A percentile compares a stretch with the other conserved stretches of the same genome.
Conservation (phyloP, 2,113 vertebrate genomes). For the Cyphomyrus plagiostoma region DNA sequence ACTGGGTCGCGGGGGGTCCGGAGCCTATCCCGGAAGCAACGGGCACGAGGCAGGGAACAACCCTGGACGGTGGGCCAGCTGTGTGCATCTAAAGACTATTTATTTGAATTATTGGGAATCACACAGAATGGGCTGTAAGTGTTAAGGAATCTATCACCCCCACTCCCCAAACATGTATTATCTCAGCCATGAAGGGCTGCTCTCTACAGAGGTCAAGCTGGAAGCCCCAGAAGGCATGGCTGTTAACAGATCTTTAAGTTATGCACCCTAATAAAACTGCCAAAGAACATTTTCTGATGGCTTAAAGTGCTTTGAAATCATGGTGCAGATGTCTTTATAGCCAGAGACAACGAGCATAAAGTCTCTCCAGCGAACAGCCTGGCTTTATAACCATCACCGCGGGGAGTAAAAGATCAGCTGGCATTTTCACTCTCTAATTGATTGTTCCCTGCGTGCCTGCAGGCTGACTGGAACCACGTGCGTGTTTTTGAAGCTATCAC, state of each 20-base stretch:
- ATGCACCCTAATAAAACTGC: background rate
- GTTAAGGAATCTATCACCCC: background rate
- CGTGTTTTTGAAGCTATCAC: background rate
- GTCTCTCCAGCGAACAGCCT: background rate
- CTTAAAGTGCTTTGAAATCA: conserved; percentile 7
- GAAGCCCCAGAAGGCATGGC: background rate
- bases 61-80: too few relatives aligned
- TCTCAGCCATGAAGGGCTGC: background rate
- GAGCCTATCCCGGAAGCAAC: too few relatives aligned
- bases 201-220: background rate
- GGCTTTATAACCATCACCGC: background rate
- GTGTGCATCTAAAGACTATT: background rate
- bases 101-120: background rate
- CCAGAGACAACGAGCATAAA: background rate
- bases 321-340: conserved; percentile 1
- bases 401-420: background rate
- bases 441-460: background rate
- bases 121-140: background rate
- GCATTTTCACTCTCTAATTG: background rate
- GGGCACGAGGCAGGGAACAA: too few relatives aligned
- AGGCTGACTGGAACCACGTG: background rate
- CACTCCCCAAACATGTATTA: background rate
- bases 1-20: too few relatives aligned
- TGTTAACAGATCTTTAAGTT: conserved; percentile 1
- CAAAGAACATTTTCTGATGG: conserved; percentile 2